These are phyloP conservation scores for Allygus modestus DNA, from an alignment of 2,888 invertebrate genomes.

Conservation along the genomic window DNA sequence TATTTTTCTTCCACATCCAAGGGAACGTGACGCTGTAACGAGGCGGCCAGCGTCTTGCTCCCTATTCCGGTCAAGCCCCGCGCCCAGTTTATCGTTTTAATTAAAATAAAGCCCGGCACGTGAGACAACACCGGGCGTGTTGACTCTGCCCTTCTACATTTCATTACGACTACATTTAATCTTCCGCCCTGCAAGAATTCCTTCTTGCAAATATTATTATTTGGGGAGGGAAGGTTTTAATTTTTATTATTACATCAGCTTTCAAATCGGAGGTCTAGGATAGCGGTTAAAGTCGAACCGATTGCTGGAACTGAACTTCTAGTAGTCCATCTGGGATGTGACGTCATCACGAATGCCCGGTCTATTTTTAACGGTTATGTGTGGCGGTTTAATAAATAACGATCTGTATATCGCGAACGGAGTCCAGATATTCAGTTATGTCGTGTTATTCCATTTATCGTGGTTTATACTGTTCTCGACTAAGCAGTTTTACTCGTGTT, in stretches of 20 bases:
- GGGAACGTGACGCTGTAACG: no score
- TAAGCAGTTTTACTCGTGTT: no score
- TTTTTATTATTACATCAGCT: slow-evolving; percentile 13
- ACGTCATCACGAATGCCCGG: not conserved
- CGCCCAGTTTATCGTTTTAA: slow-evolving; percentile 47
- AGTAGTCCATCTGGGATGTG: not conserved
- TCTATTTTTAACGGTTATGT: no score
- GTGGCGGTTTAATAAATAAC: no score
- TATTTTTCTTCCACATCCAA: no score
- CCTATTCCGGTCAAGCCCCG: slow-evolving; percentile 41
- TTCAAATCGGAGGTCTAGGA: not conserved
- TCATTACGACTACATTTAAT: slow-evolving; percentile 53
- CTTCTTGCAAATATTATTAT: slow-evolving; percentile 1
- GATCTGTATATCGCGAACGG: no score
- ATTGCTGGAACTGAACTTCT: no score
- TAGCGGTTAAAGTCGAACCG: no score
- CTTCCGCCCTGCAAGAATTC: slow-evolving; percentile 34
- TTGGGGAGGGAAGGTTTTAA: slow-evolving; percentile 18
- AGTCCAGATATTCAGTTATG: no score
- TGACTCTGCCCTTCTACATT: slow-evolving; percentile 36
- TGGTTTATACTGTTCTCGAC: no score
- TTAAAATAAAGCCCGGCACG: slow-evolving; percentile 40
- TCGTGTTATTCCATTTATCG: no score
- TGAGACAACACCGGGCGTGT: slow-evolving; percentile 30
- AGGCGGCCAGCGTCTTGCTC: slow-evolving; percentile 1